Base-by-base conservation (phyloP, 2,888 invertebrate species). In the Pachliopta kotzebuea region DNA sequence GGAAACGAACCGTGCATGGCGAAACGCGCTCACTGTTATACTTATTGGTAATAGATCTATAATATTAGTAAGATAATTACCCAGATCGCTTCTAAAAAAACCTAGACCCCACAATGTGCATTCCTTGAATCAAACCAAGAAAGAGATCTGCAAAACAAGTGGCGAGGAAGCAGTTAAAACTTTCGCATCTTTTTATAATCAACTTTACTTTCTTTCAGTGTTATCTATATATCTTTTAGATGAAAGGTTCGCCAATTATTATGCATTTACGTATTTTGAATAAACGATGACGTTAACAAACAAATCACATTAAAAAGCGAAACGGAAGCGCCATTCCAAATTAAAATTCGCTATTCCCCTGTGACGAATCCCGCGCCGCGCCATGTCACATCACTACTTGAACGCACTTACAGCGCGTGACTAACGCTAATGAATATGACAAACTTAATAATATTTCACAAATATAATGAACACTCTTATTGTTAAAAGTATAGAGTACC, bases 341-440 rank as follows among this genome's bases (percentile, higher is more conserved):
- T 78, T 77, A 71, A 75, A 77, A 77, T 71, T 71, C 74, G 71
- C 74, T 73, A 55, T 62, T 65, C 72, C 65, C 70, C 65, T 73
- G 76, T 77, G 72, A 74, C 80, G 75, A 78, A 76, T 77, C 67
- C 69, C 54, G 70, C 69, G 55, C 65, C 54, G 54, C 69, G 73
- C 74, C 73, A 71, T 71, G 75, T 77, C 76, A 74, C 76, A 75
- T 70, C 75, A 75, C 76, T 76, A 75, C 70, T 75, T 68, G 76
- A 83, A 76, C 81, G 84, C 83, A 78, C 79, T 81, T 78, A 76
- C 81, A 76, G 75, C 69, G 77, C 82, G 78, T 80, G 70, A 77
- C 84, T 76, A 78, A 83, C 65, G 62, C 65, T 62, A 65, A 65
- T 65, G 62, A 65, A 65, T 65, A 55, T 9, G 56, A 58, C 65